Conservation (phyloP, 2,113 vertebrate species). For the Pelodiscus sinensis region DNA sequence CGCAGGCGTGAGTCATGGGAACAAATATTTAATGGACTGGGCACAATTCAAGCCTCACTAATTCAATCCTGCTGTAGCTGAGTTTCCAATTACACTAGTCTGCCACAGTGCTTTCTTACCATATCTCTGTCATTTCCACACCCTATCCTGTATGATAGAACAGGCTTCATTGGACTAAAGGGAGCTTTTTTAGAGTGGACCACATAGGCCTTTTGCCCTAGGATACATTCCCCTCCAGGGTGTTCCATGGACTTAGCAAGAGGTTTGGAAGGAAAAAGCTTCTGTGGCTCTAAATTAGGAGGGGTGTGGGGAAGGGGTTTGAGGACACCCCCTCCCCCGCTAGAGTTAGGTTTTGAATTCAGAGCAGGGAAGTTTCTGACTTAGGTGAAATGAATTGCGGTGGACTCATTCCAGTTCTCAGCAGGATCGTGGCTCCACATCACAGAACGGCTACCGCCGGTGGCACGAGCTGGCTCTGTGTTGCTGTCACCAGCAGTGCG, state of each 20-base stretch:
- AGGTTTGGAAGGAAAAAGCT: not conserved
- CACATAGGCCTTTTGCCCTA: not conserved
- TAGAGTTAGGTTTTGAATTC: not conserved
- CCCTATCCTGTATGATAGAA: not conserved
- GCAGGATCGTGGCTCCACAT: not conserved
- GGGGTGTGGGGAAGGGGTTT: not conserved
- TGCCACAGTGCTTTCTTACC: not conserved
- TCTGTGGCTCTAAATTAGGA: not conserved
- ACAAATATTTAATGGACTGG: conserved; percentile 55
- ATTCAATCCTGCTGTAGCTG: conserved; percentile 59
- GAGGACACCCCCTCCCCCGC: not conserved
- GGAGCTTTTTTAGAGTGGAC: not conserved
- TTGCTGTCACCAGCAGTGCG: not conserved
- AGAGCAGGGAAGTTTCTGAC: not conserved
- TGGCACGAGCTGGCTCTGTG: not conserved
- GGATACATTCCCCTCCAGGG: not conserved
- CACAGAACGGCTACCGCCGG: not conserved
- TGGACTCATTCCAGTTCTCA: not conserved
- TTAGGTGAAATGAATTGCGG: not conserved
- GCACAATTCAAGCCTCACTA: conserved; percentile 52
- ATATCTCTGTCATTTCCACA: not conserved
- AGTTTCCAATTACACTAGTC: conserved; percentile 51
- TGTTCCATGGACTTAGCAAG: not conserved
- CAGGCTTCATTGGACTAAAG: not conserved
- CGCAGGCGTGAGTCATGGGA: conserved; percentile 66